Evolutionary conservation across 2,113 vertebrate species (phyloP).

Genomic region (Corythoichthys intestinalis): DNA sequence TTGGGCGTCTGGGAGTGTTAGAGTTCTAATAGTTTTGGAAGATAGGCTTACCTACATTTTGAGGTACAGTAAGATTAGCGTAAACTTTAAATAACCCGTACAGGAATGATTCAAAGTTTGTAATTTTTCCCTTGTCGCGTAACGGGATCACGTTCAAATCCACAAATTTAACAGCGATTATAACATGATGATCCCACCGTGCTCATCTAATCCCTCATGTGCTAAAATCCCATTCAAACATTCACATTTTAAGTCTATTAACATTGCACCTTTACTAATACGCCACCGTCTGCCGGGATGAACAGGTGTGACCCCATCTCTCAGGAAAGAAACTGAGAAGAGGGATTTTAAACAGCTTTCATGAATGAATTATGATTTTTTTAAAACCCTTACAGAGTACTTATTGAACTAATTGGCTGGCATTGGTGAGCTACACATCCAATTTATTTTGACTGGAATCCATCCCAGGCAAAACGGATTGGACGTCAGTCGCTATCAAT

Average conservation of each 20-base stretch:
- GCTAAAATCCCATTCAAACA: conserved; percentile 45
- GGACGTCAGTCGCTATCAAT: too few relatives aligned
- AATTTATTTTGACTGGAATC: too few relatives aligned
- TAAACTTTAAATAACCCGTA: not conserved
- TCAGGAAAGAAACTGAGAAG: not conserved
- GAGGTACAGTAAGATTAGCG: not conserved
- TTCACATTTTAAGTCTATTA: conserved; percentile 25
- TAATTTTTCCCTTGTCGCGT: conserved; percentile 21
- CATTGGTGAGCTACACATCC: too few relatives aligned
- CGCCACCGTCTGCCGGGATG: not conserved
- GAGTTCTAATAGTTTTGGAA: conserved; percentile 30
- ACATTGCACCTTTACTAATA: conserved; percentile 12
- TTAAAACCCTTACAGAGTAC: too few relatives aligned
- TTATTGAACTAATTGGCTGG: too few relatives aligned
- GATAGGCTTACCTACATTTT: conserved; percentile 10
- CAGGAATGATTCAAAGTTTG: not conserved
- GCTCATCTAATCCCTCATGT: conserved; percentile 44
- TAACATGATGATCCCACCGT: conserved; percentile 34
- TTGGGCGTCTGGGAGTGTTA: conserved; percentile 10
- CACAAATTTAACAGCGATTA: conserved; percentile 36
- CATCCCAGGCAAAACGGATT: too few relatives aligned
- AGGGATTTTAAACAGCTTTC: conserved; percentile 4
- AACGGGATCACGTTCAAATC: conserved; percentile 45
- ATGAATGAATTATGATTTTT: too few relatives aligned
- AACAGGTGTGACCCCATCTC: conserved; percentile 11